Percentiles rank a stretch among this genome's conserved stretches.
These are phyloP conservation scores for Tanytarsus gracilentus DNA, from an alignment of 2,888 invertebrate species.

Conservation along the genomic window DNA sequence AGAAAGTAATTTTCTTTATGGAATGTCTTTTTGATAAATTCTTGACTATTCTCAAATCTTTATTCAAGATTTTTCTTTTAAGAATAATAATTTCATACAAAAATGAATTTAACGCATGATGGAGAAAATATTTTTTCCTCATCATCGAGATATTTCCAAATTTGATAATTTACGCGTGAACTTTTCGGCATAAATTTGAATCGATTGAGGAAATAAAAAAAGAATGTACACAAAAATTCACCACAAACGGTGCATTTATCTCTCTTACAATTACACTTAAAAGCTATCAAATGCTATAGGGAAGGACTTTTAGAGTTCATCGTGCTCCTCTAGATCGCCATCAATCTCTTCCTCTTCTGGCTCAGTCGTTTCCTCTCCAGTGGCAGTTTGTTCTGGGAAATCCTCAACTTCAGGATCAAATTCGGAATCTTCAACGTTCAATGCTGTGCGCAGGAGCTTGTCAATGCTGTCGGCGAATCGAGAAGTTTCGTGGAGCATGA, in stretches of 20 bases:
- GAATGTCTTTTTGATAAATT: not conserved
- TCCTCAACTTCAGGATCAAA: constrained; percentile 44
- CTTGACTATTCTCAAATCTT: not conserved
- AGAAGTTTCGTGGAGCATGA: constrained; percentile 73
- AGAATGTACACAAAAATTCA: constrained; percentile 1
- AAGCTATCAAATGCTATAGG: no score
- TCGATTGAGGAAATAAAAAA: no score
- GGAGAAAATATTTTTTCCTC: not conserved
- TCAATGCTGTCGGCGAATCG: constrained; percentile 89
- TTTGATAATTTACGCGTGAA: no score
- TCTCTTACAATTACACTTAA: no score
- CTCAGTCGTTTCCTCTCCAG: constrained; percentile 41
- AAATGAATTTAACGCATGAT: not conserved
- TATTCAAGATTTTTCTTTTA: not conserved
- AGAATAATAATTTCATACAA: not conserved
- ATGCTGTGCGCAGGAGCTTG: constrained; percentile 69
- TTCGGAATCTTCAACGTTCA: constrained; percentile 72
- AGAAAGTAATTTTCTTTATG: not conserved
- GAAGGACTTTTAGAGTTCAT: constrained; percentile 53
- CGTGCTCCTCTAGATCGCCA: constrained; percentile 45
- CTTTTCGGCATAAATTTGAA: no score
- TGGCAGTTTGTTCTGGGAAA: constrained; percentile 35
- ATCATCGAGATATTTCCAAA: not conserved
- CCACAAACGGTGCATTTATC: no score
- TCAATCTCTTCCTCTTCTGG: constrained; percentile 44